Evolutionary conservation across 2,888 invertebrate genomes (phyloP), one percentile per base, ranked within the genome.

Genomic region (Eupithecia vulgata): DNA sequence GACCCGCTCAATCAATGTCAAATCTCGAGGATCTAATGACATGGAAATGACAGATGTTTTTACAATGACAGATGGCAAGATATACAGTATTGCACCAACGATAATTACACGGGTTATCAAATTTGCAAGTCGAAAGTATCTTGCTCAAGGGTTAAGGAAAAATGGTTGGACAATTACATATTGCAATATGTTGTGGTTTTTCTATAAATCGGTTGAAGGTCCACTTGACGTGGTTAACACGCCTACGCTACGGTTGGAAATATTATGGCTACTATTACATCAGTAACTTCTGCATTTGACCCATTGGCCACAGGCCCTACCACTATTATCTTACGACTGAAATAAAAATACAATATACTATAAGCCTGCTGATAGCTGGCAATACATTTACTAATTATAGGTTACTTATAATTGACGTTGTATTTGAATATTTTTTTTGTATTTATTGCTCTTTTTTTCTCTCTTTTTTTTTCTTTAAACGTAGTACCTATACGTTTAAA

Each of bases 1-100:
- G 59, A 67, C 64, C 75, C 70, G 62, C 64, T 75, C 70, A 42
- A 72, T 75, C 75, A 75, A 69, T 34, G 72, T 75, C 72, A 68
- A 30, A 42, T 52, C 70, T 67, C 57, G 17, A 3, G 21, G 4
- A 64, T 37, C 64, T 64, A 64, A 70, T 72, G 64, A 69, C 35
- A 72, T 61, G 69, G 66, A 67, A 67, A 72, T 71, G 72, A 72
- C 71, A 35, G 67, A 67, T 52, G 62, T 61, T 37, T 52, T 48
- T 0, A 57, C 30, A 57, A 72, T 67, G 25, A 71, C 68, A 68
- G 66, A 35, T 52, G 52, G 7, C 52, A 45, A 15, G 66, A 64
- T 35, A 62, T 17, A 21, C 66, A 21, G 40, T 64, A 37, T 65
- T 65, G 65, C 65, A 64, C 17, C 37, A 65, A 25, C 35, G 21